These are phyloP conservation scores for Mormyrus lacerda DNA, from an alignment of 2,113 vertebrate genomes.

Conservation along the genomic window DNA sequence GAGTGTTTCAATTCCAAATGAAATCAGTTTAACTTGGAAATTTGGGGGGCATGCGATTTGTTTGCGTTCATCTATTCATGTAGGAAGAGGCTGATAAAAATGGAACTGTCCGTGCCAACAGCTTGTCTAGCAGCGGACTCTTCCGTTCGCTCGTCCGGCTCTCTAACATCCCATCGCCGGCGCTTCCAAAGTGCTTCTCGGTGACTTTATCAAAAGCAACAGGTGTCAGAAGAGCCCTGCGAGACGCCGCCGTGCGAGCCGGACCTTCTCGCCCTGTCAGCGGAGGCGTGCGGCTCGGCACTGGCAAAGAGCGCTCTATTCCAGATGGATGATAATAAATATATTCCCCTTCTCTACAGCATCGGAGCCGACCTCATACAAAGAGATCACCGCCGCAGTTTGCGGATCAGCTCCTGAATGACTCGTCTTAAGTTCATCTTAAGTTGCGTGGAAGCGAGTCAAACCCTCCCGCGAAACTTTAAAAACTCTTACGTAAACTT, in stretches of 20 bases:
- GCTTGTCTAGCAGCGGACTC: background rate
- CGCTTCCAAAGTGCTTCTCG: background rate
- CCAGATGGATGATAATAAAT: background rate
- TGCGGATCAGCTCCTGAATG: slow-evolving; percentile 10
- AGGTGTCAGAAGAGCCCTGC: slow-evolving; percentile 29
- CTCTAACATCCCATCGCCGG: background rate
- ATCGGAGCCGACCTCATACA: background rate
- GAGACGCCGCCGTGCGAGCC: background rate
- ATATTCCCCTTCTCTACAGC: background rate
- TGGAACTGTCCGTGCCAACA: background rate
- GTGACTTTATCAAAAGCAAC: slow-evolving; percentile 21
- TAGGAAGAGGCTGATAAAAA: slow-evolving; percentile 10
- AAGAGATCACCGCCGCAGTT: background rate
- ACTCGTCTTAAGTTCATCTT: slow-evolving; percentile 8
- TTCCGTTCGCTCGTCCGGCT: background rate
- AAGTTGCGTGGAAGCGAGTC: background rate
- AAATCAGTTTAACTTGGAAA: background rate
- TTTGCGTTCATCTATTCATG: slow-evolving; percentile 15
- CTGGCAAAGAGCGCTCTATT: background rate
- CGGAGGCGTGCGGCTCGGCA: background rate
- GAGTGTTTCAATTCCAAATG: slow-evolving; percentile 21
- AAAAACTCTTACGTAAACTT: background rate
- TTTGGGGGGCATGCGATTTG: background rate
- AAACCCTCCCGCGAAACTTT: slow-evolving; percentile 20
- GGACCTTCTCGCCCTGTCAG: background rate